Conservation (phyloP, 2,113 vertebrate genomes). For the Arizona elegans region DNA sequence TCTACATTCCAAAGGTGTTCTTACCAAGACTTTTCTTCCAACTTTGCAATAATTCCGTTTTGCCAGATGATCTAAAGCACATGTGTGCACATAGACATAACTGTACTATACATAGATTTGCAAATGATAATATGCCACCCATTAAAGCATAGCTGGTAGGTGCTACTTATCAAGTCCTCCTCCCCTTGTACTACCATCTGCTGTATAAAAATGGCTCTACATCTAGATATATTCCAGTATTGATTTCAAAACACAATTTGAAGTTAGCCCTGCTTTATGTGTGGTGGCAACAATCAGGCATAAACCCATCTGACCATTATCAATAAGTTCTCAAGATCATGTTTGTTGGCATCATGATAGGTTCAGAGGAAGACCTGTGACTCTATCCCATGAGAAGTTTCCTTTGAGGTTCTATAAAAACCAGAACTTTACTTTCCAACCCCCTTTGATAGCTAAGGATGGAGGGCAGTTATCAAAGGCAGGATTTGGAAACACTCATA, state of each 20-base stretch:
- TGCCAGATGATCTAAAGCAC: constrained; percentile 20
- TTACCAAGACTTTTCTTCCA: constrained; percentile 28
- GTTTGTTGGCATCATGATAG: background rate
- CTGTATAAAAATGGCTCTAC: constrained; percentile 12
- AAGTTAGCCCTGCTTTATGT: background rate
- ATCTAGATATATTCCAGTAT: constrained; percentile 26
- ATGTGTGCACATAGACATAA: background rate
- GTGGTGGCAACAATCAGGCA: constrained; percentile 1
- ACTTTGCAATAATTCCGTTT: constrained; percentile 46
- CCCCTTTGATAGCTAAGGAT: constrained; percentile 49
- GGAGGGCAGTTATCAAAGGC: constrained; percentile 56
- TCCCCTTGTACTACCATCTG: background rate
- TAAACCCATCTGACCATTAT: background rate
- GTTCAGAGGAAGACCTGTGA: constrained; percentile 5
- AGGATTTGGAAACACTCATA: constrained; percentile 22
- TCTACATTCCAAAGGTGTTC: constrained; percentile 49
- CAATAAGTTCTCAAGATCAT: background rate
- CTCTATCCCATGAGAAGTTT: constrained; percentile 30
- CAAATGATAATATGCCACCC: constrained; percentile 17
- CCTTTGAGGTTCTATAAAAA: constrained; percentile 60
- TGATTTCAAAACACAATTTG: constrained; percentile 29
- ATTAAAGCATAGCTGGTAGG: constrained; percentile 44
- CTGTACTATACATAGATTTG: constrained; percentile 47
- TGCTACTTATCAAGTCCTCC: constrained; percentile 31
- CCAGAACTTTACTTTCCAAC: constrained; percentile 67